phyloP scores from a whole-genome alignment of 2,888 invertebrate genomes.

The Dasysyrphus albostriatus region DNA sequence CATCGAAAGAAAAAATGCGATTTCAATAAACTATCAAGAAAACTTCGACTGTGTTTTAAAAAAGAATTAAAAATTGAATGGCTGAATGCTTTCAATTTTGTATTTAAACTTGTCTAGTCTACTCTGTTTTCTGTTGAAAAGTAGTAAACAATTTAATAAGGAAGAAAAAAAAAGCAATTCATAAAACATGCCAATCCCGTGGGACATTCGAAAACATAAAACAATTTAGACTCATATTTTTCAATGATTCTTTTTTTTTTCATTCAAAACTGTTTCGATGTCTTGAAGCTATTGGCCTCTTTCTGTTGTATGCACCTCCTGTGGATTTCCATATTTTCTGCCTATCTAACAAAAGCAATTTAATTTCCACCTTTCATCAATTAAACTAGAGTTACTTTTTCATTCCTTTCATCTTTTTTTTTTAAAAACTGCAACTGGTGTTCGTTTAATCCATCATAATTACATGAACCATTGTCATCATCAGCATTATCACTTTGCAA shows the following conservation, averaged over 20 bases:
- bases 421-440: constrained; percentile 31
- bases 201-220: neutral
- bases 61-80: too few relatives aligned
- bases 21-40: too few relatives aligned
- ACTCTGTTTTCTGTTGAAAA: too few relatives aligned
- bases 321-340: constrained; percentile 1
- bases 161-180: neutral
- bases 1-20: too few relatives aligned
- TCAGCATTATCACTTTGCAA: constrained; percentile 64
- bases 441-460: constrained; percentile 67
- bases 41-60: too few relatives aligned
- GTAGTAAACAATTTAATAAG: too few relatives aligned
- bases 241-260: neutral
- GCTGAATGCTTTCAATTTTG: too few relatives aligned
- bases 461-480: constrained; percentile 63
- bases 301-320: neutral
- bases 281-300: constrained; percentile 34
- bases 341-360: constrained; percentile 39
- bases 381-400: constrained; percentile 39
- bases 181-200: neutral
- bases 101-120: too few relatives aligned
- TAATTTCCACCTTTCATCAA: constrained; percentile 39
- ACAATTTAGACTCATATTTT: neutral
- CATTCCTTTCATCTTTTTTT: constrained; percentile 21
- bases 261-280: neutral